Conservation (phyloP, 2,888 invertebrate species). For the Phytoseiulus persimilis region DNA sequence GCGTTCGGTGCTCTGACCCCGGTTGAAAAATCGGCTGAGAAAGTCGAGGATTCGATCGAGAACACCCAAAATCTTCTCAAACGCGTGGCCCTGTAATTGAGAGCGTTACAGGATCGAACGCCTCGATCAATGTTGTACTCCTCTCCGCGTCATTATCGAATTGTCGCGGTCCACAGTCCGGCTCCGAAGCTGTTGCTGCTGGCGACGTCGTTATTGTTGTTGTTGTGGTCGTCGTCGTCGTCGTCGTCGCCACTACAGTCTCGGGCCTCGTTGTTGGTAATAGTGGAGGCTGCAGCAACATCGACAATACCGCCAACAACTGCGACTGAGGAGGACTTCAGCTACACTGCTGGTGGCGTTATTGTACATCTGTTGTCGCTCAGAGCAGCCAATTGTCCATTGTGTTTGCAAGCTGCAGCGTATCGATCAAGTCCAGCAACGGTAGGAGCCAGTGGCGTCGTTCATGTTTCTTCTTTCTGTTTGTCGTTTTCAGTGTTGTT, state of each 20-base stretch:
- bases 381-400: not conserved
- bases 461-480: slow-evolving; percentile 5
- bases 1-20: no score
- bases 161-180: not conserved
- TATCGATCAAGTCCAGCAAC: not conserved
- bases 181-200: not conserved
- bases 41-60: no score
- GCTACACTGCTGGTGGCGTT: not conserved
- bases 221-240: not conserved
- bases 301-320: not conserved
- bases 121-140: not conserved
- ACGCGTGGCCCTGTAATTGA: no score
- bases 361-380: not conserved
- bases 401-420: not conserved
- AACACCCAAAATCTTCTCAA: no score
- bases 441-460: not conserved
- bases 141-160: not conserved
- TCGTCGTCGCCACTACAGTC: not conserved
- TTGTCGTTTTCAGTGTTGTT: not conserved
- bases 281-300: not conserved
- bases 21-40: no score
- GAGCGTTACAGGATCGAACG: not conserved
- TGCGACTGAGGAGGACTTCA: not conserved
- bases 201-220: not conserved
- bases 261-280: not conserved